Evolutionary conservation across 2,113 vertebrate genomes (phyloP), one percentile per base, ranked within the genome.

Genomic region (Oplegnathus fasciatus): DNA sequence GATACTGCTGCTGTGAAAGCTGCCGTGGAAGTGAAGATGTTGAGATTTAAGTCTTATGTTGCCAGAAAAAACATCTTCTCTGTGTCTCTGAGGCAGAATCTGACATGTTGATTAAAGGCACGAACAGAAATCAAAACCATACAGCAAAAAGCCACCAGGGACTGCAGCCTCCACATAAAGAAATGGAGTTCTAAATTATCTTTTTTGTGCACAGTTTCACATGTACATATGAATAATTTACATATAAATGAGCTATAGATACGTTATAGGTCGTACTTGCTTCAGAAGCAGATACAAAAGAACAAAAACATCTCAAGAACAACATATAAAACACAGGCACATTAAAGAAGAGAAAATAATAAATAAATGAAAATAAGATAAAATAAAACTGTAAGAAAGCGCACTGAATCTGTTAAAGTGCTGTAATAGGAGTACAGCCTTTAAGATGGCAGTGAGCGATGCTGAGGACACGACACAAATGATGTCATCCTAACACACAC

Each of bases 61-160:
- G 20, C 67, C 67, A 71, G 46, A 62, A 14, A n/a, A 14, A 67
- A 32, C 7, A 6, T 55, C 17, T 55, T 75, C 55, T 76, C 37
- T 71, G 22, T 70, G 48, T 85, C 34, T 83, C 72, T 75, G 58
- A 71, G 79, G 48, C 30, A 65, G 13, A 75, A 50, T 60, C 28
- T 75, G 52, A 81, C 60, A 67, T 14, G 20, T 60, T 67, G 68
- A 80, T 80, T 80, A 30, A 75, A 80, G 73, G 62, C 40, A 37
- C 73, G 2, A 40, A 28, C 48, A 46, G 61, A 68, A 74, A 72
- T 66, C 32, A 46, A 78, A 83, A 73, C 44, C 75, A 58, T 30
- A n/a, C n/a, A 48, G 4, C 22, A 57, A 30, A 32, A 54, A 42
- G 7, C 44, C 30, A 50, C 68, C 22, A 26, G 9, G 4, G 9